phyloP scores from a whole-genome alignment of 2,888 invertebrate genomes.

The Merodon equestris region DNA sequence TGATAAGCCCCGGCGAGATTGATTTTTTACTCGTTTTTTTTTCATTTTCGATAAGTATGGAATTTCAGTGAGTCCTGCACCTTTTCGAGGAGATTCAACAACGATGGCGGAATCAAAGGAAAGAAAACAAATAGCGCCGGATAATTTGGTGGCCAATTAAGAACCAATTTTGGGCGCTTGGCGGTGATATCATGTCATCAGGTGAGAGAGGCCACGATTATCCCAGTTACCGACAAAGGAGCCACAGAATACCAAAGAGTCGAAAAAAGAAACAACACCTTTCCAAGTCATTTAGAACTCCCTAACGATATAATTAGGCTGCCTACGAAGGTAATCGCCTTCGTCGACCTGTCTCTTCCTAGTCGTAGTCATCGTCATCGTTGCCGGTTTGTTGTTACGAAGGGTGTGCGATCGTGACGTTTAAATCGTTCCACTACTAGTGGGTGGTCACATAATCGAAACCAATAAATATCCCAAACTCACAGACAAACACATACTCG shows the following conservation, averaged over 20 bases:
- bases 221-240: constrained; percentile 62
- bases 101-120: neutral
- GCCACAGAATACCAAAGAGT: constrained; percentile 13
- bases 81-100: constrained; percentile 14
- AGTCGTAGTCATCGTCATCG: constrained; percentile 10
- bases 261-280: constrained; percentile 44
- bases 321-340: constrained; percentile 51
- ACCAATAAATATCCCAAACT: constrained; percentile 55
- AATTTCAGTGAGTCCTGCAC: constrained; percentile 59
- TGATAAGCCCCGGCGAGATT: constrained; percentile 29
- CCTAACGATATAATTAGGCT: constrained; percentile 68
- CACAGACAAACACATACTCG: constrained; percentile 21
- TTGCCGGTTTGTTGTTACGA: constrained; percentile 42
- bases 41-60: constrained; percentile 47
- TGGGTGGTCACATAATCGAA: constrained; percentile 66
- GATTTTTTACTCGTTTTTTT: neutral
- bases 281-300: constrained; percentile 63
- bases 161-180: constrained; percentile 63
- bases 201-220: constrained; percentile 63
- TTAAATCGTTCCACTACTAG: constrained; percentile 53
- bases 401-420: constrained; percentile 65
- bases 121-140: constrained; percentile 51
- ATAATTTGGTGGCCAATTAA: constrained; percentile 68
- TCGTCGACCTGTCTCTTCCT: too few relatives aligned
- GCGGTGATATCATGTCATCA: constrained; percentile 66